These are phyloP conservation scores for Orchestia grillus DNA, from an alignment of 1,140 invertebrate genomes.

Conservation along the genomic window DNA sequence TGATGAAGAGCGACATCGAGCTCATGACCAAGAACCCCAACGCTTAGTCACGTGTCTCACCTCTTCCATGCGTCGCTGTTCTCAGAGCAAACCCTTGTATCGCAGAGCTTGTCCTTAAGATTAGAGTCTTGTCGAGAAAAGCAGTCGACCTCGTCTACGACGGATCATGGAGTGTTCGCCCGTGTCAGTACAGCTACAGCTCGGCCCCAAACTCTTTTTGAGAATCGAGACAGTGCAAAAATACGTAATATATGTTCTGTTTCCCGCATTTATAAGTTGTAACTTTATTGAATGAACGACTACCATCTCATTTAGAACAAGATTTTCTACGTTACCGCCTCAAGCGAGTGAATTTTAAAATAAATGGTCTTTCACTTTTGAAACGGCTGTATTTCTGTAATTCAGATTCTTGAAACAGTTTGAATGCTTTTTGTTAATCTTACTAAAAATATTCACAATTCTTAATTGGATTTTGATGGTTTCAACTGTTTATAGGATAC, in stretches of 20 bases:
- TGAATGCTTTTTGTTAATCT: background rate
- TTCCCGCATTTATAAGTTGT: background rate
- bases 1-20: conserved; percentile 46
- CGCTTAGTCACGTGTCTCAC: background rate
- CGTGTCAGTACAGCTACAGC: background rate
- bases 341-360: background rate
- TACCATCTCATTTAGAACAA: background rate
- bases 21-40: conserved; percentile 42
- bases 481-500: background rate
- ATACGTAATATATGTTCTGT: background rate
- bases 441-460: background rate
- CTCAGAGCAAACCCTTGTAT: background rate
- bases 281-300: background rate
- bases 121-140: background rate
- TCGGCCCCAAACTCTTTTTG: background rate
- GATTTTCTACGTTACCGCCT: background rate
- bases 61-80: background rate
- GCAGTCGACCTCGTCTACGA: background rate
- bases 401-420: background rate
- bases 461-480: background rate
- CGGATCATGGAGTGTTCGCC: background rate
- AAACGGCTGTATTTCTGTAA: background rate
- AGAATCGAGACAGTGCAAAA: background rate
- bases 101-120: background rate
- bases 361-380: too few species aligned